phyloP scores from a whole-genome alignment of 2,797 vertebrate species.

The Epinephelus malabaricus region DNA sequence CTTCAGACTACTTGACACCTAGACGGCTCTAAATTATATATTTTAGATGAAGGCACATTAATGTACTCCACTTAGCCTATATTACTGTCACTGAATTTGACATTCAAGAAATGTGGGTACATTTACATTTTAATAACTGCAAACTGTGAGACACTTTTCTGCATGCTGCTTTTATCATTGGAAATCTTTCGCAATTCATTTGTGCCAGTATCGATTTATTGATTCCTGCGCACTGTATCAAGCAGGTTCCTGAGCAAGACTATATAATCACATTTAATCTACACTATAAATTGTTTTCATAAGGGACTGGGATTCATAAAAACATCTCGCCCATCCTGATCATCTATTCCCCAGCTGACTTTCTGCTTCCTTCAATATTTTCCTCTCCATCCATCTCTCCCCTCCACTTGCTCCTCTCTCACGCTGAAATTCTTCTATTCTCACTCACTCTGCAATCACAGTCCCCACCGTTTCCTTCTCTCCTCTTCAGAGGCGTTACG shows the following conservation, averaged over 20 bases:
- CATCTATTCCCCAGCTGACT: slow-evolving; percentile 15
- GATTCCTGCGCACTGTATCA: slow-evolving; percentile 41
- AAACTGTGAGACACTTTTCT: slow-evolving; percentile 30
- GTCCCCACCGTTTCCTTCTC: slow-evolving; percentile 22
- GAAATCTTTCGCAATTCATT: slow-evolving; percentile 56
- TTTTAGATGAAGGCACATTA: slow-evolving; percentile 43
- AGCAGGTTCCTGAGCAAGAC: slow-evolving; percentile 12
- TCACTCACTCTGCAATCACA: slow-evolving; percentile 36
- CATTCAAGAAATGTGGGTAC: slow-evolving; percentile 46
- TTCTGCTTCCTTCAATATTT: slow-evolving; percentile 22
- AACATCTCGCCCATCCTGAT: slow-evolving; percentile 15
- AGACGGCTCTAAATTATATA: slow-evolving; percentile 20
- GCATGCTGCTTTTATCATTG: slow-evolving; percentile 33
- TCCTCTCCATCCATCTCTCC: slow-evolving; percentile 6
- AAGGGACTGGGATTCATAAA: slow-evolving; percentile 23
- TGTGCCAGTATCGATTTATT: slow-evolving; percentile 51
- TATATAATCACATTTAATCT: slow-evolving; percentile 36
- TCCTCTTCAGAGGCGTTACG: slow-evolving; percentile 52
- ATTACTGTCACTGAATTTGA: slow-evolving; percentile 52
- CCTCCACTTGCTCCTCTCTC: slow-evolving; percentile 15
- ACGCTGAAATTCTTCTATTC: slow-evolving; percentile 13
- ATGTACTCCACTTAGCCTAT: slow-evolving; percentile 34
- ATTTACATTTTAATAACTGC: slow-evolving; percentile 51
- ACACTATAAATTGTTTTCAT: slow-evolving; percentile 40
- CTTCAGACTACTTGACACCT: slow-evolving; percentile 39